Evolutionary conservation across 2,113 vertebrate species (phyloP).

Genomic region (Ptilonorhynchus violaceus): DNA sequence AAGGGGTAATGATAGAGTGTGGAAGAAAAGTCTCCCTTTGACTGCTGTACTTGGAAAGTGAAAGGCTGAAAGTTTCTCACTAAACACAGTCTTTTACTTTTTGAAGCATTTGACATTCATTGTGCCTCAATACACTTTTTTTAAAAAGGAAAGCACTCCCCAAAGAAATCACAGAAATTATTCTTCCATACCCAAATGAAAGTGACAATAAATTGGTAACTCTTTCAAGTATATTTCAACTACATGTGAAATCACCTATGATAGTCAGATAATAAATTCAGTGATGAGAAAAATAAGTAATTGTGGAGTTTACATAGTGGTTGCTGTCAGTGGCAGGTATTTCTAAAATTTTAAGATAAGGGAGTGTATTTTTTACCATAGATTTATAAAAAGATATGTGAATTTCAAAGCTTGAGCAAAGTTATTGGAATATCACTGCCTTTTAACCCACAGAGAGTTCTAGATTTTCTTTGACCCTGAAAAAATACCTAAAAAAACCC

Average conservation of each 20-base stretch:
- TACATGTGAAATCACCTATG: background rate
- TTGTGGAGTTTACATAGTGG: background rate
- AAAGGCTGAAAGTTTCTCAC: slow-evolving; percentile 65
- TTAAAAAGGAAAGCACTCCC: slow-evolving; percentile 42
- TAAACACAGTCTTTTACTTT: slow-evolving; percentile 57
- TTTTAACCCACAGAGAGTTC: background rate
- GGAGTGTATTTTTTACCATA: background rate
- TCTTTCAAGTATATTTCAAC: slow-evolving; percentile 14
- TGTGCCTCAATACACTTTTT: slow-evolving; percentile 32
- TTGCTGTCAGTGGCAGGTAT: background rate
- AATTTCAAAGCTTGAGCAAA: background rate
- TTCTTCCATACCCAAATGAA: slow-evolving; percentile 27
- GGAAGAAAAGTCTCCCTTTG: slow-evolving; percentile 65
- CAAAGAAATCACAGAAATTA: slow-evolving; percentile 65
- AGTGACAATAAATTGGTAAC: background rate
- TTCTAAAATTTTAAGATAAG: slow-evolving; percentile 1
- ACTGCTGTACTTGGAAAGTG: slow-evolving; percentile 47
- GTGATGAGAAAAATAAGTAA: background rate
- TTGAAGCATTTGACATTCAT: slow-evolving; percentile 70
- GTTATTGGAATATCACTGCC: background rate
- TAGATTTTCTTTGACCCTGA: background rate
- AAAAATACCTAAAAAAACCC: background rate
- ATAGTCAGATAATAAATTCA: slow-evolving; percentile 24
- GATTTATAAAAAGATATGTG: background rate
- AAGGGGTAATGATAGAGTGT: slow-evolving; percentile 69